A percentile compares a stretch with the other conserved stretches of the same genome.
Conservation (phyloP, 2,797 vertebrate species). For the Propithecus perrieri region DNA sequence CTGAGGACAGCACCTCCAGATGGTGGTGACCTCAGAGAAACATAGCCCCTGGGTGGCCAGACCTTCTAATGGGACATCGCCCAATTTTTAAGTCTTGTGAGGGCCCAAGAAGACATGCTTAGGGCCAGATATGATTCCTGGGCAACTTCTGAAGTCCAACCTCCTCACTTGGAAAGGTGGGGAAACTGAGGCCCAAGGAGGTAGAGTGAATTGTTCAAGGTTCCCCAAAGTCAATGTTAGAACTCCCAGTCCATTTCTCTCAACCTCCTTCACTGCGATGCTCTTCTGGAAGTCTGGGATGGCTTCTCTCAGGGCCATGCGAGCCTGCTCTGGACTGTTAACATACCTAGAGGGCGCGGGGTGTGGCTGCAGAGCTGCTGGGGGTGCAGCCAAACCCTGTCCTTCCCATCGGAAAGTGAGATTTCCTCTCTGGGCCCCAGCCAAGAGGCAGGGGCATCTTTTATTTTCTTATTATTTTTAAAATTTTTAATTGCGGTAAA, state of each 20-base stretch:
- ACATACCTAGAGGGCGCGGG: not conserved
- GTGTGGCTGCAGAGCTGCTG: not conserved
- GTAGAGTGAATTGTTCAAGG: not conserved
- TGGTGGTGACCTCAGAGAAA: not conserved
- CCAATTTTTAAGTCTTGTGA: not conserved
- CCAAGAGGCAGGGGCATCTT: not conserved
- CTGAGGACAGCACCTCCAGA: not conserved
- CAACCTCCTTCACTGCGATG: not conserved
- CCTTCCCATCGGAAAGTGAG: not conserved
- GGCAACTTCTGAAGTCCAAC: not conserved
- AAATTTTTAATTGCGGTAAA: not conserved
- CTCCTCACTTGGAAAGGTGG: not conserved
- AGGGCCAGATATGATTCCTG: not conserved
- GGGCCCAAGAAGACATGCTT: not conserved
- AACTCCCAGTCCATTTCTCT: not conserved
- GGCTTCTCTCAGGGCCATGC: not conserved
- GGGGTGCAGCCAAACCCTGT: not conserved
- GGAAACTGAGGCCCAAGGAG: not conserved
- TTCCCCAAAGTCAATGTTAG: not conserved
- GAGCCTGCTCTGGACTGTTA: too few relatives aligned
- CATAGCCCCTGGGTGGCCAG: accelerated
- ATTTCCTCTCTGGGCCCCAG: not conserved
- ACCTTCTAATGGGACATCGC: not conserved
- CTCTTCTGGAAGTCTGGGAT: not conserved
- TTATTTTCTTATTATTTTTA: not conserved